Evolutionary conservation across 2,113 vertebrate species (phyloP).

Genomic region (Bujurquina vittata): DNA sequence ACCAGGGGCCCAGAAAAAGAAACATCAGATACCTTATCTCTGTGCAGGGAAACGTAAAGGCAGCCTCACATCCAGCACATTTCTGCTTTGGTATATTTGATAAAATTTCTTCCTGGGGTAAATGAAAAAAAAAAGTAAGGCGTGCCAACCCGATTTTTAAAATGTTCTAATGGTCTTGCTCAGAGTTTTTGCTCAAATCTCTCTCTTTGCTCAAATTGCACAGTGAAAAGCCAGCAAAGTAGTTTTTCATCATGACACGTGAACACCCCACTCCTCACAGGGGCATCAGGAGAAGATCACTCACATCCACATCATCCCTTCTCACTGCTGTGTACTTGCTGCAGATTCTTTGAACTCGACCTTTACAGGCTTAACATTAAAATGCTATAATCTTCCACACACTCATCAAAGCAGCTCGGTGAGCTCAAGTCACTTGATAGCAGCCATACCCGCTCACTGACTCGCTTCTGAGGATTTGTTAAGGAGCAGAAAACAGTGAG

Average conservation of each 20-base stretch:
- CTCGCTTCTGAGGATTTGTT: slow-evolving; percentile 43
- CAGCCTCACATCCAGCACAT: neutral
- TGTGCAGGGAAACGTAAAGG: neutral
- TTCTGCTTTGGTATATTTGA: neutral
- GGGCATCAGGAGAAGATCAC: neutral
- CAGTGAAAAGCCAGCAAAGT: neutral
- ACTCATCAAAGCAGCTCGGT: slow-evolving; percentile 33
- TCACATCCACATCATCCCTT: neutral
- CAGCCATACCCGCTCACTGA: slow-evolving; percentile 6
- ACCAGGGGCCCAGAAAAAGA: slow-evolving; percentile 63
- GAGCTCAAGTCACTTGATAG: slow-evolving; percentile 39
- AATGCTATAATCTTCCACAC: neutral
- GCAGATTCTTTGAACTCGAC: neutral
- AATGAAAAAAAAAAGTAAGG: no score
- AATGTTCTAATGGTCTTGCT: neutral
- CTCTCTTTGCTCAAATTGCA: neutral
- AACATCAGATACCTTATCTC: slow-evolving; percentile 57
- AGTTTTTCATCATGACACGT: neutral
- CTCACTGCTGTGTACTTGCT: neutral
- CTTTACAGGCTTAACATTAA: neutral
- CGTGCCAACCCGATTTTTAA: neutral
- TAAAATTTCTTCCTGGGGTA: neutral
- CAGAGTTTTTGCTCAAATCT: neutral
- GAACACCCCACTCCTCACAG: neutral
- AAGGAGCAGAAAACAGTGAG: slow-evolving; percentile 12